Evolutionary conservation across 2,888 invertebrate genomes (phyloP).

Genomic region (Hydrotaea cyrtoneurina): DNA sequence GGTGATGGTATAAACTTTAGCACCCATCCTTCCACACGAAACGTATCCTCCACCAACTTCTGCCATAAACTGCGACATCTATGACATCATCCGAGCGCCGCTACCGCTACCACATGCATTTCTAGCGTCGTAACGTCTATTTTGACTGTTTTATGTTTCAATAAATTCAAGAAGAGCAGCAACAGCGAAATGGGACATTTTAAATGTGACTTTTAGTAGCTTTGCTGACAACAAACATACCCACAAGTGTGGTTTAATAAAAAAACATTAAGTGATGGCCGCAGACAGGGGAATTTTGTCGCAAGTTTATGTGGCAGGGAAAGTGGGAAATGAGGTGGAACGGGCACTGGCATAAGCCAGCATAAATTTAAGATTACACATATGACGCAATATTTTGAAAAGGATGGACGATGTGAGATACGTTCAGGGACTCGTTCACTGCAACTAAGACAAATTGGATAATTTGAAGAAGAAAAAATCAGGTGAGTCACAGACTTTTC

Average conservation of each 20-base stretch:
- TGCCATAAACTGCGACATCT: neutral
- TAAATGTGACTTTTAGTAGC: constrained; percentile 13
- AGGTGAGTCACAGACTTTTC: no score
- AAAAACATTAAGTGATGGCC: constrained; percentile 14
- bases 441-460: no score
- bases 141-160: constrained; percentile 21
- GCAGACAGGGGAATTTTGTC: neutral
- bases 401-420: no score
- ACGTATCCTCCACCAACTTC: neutral
- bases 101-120: neutral
- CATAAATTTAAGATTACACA: no score
- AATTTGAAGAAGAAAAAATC: no score
- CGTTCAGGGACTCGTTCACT: no score
- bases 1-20: neutral
- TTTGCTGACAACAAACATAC: neutral
- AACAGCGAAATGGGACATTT: neutral
- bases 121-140: neutral
- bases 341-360: no score
- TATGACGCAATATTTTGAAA: no score
- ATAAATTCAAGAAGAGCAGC: neutral
- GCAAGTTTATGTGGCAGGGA: neutral
- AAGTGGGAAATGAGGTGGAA: no score
- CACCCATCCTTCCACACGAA: no score
- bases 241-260: neutral
- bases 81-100: neutral